Conservation (phyloP, 2,113 vertebrate genomes). For the Cynopterus brachyotis region DNA sequence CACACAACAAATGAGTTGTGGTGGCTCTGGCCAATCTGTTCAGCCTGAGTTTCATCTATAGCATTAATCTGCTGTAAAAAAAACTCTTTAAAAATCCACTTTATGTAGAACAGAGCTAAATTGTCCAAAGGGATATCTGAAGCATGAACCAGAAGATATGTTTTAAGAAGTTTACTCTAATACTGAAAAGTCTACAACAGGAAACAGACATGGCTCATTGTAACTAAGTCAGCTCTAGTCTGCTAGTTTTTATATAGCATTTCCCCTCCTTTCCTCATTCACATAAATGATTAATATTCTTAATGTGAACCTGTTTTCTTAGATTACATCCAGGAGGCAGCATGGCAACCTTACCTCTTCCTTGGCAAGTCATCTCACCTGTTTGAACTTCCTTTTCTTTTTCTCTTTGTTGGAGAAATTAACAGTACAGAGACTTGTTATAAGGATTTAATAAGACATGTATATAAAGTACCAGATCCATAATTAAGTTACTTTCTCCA, state of each 20-base stretch:
- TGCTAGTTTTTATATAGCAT: neutral
- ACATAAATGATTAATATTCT: neutral
- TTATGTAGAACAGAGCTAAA: neutral
- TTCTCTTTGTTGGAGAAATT: neutral
- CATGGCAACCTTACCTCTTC: neutral
- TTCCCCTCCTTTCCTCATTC: neutral
- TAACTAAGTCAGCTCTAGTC: neutral
- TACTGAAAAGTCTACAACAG: neutral
- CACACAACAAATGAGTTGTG: neutral
- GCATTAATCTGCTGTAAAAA: neutral
- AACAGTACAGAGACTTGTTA: neutral
- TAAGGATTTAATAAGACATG: neutral
- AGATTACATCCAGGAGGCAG: conserved; percentile 13
- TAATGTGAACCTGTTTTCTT: conserved; percentile 19
- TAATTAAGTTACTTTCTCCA: neutral
- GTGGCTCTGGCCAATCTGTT: neutral
- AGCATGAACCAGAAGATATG: neutral
- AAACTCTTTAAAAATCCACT: neutral
- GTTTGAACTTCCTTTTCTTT: neutral
- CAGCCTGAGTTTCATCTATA: neutral
- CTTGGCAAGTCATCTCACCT: neutral
- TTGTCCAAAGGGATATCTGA: neutral
- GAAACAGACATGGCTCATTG: neutral
- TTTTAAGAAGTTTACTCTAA: neutral
- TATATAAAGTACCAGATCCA: neutral